Conservation (phyloP, 2,888 invertebrate species). For the Melinopterus prodromus region DNA sequence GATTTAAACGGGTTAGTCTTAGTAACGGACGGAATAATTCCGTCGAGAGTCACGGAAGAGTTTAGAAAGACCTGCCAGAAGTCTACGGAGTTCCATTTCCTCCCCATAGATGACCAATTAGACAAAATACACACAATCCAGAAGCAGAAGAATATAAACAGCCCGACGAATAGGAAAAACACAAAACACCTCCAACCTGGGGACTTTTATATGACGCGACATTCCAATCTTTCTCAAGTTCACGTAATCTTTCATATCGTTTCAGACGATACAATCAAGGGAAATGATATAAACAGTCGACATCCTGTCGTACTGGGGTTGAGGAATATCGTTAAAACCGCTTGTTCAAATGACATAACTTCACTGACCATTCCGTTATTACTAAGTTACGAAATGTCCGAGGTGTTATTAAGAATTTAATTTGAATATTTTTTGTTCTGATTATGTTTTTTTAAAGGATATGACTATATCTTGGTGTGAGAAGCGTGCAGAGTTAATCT, state of each 20-base stretch:
- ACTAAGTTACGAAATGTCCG: constrained; percentile 91
- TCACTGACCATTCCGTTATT: constrained; percentile 93
- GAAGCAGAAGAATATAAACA: constrained; percentile 49
- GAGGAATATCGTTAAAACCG: constrained; percentile 92
- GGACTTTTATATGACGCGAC: constrained; percentile 86
- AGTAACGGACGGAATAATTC: constrained; percentile 69
- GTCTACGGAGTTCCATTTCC: constrained; percentile 96
- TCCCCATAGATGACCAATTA: constrained; percentile 85
- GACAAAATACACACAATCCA: constrained; percentile 65
- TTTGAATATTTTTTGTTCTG: too few relatives aligned
- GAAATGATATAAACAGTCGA: constrained; percentile 90
- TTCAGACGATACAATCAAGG: constrained; percentile 76
- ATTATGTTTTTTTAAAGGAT: constrained; percentile 65
- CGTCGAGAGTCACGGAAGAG: constrained; percentile 61
- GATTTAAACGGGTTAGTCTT: constrained; percentile 90
- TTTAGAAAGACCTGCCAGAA: constrained; percentile 75
- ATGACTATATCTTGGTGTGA: constrained; percentile 98
- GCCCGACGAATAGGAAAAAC: constrained; percentile 46
- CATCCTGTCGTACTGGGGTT: constrained; percentile 95
- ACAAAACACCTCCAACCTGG: constrained; percentile 77
- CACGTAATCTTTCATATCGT: constrained; percentile 97
- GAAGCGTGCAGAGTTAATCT: constrained; percentile 94
- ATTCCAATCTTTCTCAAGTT: constrained; percentile 93
- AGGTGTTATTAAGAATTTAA: constrained; percentile 66
- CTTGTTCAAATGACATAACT: constrained; percentile 94